phyloP scores from a whole-genome alignment of 1,140 invertebrate genomes.

The Musca domestica region DNA sequence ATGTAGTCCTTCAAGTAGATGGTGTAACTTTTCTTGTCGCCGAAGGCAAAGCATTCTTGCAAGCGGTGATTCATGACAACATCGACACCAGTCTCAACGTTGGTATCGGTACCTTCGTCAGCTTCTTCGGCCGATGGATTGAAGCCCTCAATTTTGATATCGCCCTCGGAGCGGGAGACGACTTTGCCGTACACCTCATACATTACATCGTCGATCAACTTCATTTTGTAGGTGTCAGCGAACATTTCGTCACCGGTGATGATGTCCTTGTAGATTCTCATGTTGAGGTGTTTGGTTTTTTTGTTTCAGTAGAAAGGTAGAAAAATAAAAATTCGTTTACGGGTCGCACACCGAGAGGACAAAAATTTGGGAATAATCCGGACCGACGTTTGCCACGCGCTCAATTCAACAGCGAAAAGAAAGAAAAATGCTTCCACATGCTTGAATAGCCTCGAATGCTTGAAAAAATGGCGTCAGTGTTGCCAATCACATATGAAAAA shows the following conservation, averaged over 20 bases:
- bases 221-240: constrained; percentile 94
- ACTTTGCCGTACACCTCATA: constrained; percentile 94
- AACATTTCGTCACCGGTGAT: constrained; percentile 96
- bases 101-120: constrained; percentile 78
- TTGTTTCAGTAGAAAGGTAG: constrained; percentile 25
- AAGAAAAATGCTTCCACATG: background rate
- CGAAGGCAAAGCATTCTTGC: constrained; percentile 80
- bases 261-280: constrained; percentile 95
- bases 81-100: constrained; percentile 81
- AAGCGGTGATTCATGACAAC: constrained; percentile 91
- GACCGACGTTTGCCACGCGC: constrained; percentile 44
- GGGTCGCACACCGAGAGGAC: constrained; percentile 41
- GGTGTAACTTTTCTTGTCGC: constrained; percentile 87
- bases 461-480: too few species aligned
- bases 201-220: constrained; percentile 87
- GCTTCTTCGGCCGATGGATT: constrained; percentile 92
- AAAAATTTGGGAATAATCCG: constrained; percentile 31
- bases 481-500: too few species aligned
- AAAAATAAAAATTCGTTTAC: constrained; percentile 33
- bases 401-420: constrained; percentile 43
- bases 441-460: too few species aligned
- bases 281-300: constrained; percentile 60
- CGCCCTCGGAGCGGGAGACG: constrained; percentile 71
- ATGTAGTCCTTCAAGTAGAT: constrained; percentile 94
- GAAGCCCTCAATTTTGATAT: constrained; percentile 79